Base-by-base conservation (phyloP, 2,888 invertebrate genomes). In the Tetropium fuscum region DNA sequence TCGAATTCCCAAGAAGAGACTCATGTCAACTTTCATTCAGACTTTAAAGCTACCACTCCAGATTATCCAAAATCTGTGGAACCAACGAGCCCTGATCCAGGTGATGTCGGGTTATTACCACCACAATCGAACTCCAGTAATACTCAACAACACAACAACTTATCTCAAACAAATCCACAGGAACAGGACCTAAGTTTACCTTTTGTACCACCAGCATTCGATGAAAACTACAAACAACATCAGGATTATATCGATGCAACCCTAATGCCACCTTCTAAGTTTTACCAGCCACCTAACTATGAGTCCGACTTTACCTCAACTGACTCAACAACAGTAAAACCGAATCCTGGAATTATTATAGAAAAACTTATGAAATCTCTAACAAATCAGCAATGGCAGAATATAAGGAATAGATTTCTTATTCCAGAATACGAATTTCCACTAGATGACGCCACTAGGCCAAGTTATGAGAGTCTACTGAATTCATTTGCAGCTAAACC, bases 341-440 rank as follows among this genome's bases (percentile, higher is more conserved):
- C 22, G n/a, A n/a, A n/a, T n/a, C 57, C 60, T 0, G 67, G 67
- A 3, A 60, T 67, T 15, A 44, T 57, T 13, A 51, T 67, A 2
- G 65, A 51, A 18, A 70, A 70, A 25, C 68, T 71, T 13, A 74
- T 73, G 65, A 58, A 68, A 20, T 66, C 72, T 8, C 70, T 72
- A 55, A 74, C 68, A 43, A 63, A 58, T 1, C 65, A 74, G 47
- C 71, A 79, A 32, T 78, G 80, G 75, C 73, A 78, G 40, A 75
- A 79, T 47, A 57, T 82, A 22, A 69, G 80, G 57, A 70, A 74
- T 27, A 68, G 76, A 49, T 80, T 80, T 64, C 72, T 78, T 3
- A 82, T 82, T 56, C 82, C 82, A 0, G 82, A 82, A 62, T 81
- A 79, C 55, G 79, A 81, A 48, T 82, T 82, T 72, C 82, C 82